These are phyloP conservation scores for Drosophila quasianomalipes DNA, from an alignment of 2,888 invertebrate species.

Conservation along the genomic window DNA sequence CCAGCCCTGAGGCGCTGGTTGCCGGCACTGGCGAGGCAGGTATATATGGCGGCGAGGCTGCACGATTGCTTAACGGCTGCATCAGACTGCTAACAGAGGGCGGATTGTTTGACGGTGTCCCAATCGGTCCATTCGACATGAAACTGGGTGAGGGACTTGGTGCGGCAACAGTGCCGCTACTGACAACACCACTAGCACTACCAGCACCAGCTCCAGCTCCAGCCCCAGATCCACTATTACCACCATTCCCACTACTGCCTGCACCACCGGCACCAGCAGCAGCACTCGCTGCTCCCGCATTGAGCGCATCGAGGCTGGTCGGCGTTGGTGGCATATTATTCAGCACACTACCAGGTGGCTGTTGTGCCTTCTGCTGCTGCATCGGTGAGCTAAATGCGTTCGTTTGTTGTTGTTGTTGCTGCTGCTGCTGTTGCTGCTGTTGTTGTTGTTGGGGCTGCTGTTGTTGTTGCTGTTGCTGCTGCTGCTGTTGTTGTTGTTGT, in stretches of 20 bases:
- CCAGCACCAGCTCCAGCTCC: constrained; percentile 29
- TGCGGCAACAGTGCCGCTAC: constrained; percentile 79
- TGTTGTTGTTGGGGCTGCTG: constrained; percentile 71
- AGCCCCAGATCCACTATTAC: constrained; percentile 6
- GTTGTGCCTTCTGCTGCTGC: constrained; percentile 58
- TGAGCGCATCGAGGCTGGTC: constrained; percentile 86
- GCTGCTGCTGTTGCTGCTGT: constrained; percentile 65
- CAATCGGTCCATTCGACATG: constrained; percentile 86
- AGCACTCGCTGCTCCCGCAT: constrained; percentile 53
- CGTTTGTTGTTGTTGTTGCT: constrained; percentile 79
- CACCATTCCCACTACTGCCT: constrained; percentile 50
- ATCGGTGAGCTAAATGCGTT: constrained; percentile 53
- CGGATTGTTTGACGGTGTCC: constrained; percentile 87
- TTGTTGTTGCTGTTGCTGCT: constrained; percentile 66
- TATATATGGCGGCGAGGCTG: constrained; percentile 86
- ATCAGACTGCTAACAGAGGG: constrained; percentile 87
- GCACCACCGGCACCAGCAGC: constrained; percentile 13
- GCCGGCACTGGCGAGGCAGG: constrained; percentile 81
- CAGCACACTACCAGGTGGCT: constrained; percentile 67
- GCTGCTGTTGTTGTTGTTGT: constrained; percentile 79
- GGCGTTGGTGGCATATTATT: constrained; percentile 86
- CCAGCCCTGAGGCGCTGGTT: constrained; percentile 64
- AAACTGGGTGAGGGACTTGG: constrained; percentile 86
- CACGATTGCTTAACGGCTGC: constrained; percentile 87
- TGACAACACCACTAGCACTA: constrained; percentile 41